A percentile compares a stretch with the other conserved stretches of the same genome.
Evolutionary conservation across 2,113 vertebrate species (phyloP).

Genomic region (Pituophis catenifer): DNA sequence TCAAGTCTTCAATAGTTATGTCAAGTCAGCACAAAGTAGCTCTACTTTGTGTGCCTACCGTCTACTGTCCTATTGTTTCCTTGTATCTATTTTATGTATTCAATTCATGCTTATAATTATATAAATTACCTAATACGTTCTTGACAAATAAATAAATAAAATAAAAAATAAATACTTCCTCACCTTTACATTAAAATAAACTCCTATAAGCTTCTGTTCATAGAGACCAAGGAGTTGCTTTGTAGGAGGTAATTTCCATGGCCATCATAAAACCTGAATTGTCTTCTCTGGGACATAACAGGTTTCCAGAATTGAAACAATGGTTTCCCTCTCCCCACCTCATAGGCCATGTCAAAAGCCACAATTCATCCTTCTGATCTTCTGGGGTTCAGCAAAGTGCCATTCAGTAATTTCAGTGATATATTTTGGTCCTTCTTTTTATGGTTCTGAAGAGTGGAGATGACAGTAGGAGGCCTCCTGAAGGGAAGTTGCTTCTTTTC

Average conservation of each 20-base stretch:
- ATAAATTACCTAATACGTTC: no score
- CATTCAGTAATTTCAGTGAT: neutral
- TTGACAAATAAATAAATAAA: no score
- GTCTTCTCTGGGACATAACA: neutral
- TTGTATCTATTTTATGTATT: no score
- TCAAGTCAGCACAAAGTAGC: neutral
- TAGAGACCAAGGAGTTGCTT: neutral
- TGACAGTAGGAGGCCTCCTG: neutral
- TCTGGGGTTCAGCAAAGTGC: neutral
- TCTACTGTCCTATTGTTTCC: no score
- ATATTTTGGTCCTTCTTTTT: neutral
- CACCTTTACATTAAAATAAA: neutral
- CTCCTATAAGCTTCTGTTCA: neutral
- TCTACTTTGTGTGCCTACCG: neutral
- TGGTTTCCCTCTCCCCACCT: neutral
- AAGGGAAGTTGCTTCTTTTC: neutral
- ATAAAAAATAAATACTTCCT: neutral
- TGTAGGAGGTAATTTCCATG: neutral
- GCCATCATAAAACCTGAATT: neutral
- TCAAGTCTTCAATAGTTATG: neutral
- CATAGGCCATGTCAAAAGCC: neutral
- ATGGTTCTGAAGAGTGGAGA: neutral
- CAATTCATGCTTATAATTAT: no score
- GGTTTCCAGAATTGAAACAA: neutral
- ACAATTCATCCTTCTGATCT: neutral